Base-by-base conservation (phyloP, 2,888 invertebrate species). In the Crematogaster levior region DNA sequence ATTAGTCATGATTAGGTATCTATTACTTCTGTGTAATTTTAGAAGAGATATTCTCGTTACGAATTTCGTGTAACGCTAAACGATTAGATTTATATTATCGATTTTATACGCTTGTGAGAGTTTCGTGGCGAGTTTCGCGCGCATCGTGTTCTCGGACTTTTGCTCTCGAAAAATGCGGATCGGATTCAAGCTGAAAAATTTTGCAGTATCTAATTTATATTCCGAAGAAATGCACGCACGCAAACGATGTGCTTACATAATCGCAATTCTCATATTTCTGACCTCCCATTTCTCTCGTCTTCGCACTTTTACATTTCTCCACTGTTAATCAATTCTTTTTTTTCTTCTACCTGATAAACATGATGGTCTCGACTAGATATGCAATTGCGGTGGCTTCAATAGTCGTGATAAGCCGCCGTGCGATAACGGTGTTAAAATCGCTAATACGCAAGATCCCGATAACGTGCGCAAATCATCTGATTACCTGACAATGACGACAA, bases 61-160 rank as follows among this genome's bases (percentile, higher is more conserved):
- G 7, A 79, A 79, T 34, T 58, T 46, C 43, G 27, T 27, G 15
- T n/a, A n/a, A n/a, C n/a, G n/a, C n/a, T n/a, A 15, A 66, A 43
- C 21, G n/a, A 53, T 75, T 66, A 66, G 53, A 10, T 68, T 43
- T 56, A 56, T 43, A 77, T 43, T 24, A 63, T 79, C 12, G 56
- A 56, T 79, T 24, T 79, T 46, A 34, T 34, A 34, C 5, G 18
- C 30, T 21, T 18, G n/a, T 9, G 27, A 53, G 27, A 18, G 40
- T 21, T 40, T 0, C 21, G 10, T n/a, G n/a, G 12, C 7, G 30
- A n/a, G 10, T 6, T 10, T 1, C 27, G 21, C 21, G 15, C 21
- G 34, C 37, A 9, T 2, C 37, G 27, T 43, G 46, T 30, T 79
- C 7, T 75, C 18, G 18, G 10, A 1, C 30, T 75, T 77, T n/a